These are phyloP conservation scores for Oreochromis mossambicus DNA, from an alignment of 2,797 vertebrate genomes.

Conservation along the genomic window DNA sequence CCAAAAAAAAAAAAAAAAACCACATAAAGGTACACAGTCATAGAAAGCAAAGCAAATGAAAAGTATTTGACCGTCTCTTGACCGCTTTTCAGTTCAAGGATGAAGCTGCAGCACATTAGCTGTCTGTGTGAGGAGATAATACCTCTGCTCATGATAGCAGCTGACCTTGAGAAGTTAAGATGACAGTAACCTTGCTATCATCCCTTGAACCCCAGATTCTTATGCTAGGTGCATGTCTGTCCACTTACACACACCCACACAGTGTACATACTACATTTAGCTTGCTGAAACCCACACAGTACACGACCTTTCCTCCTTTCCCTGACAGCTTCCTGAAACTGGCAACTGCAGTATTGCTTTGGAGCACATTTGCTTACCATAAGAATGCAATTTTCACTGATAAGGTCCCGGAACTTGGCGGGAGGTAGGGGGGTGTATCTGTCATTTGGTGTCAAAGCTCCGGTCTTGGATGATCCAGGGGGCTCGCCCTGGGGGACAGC, in stretches of 20 bases:
- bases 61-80: conserved; percentile 23
- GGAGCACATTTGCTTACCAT: conserved; percentile 78
- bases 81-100: conserved; percentile 43
- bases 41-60: neutral
- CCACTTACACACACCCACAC: neutral
- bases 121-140: conserved; percentile 62
- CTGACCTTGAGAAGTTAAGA: conserved; percentile 61
- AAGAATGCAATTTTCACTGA: conserved; percentile 80
- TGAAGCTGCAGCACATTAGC: conserved; percentile 43
- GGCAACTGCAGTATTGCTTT: conserved; percentile 70
- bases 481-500: conserved; percentile 73
- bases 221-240: neutral
- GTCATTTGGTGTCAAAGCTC: conserved; percentile 74
- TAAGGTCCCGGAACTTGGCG: conserved; percentile 78
- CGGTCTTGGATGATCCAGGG: conserved; percentile 75
- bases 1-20: neutral
- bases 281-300: conserved; percentile 52
- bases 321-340: conserved; percentile 68
- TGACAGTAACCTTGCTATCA: conserved; percentile 57
- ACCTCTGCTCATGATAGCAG: conserved; percentile 55
- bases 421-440: conserved; percentile 39
- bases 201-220: conserved; percentile 46
- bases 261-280: conserved; percentile 34
- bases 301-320: conserved; percentile 62
- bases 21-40: neutral